Evolutionary conservation across 1,140 invertebrate genomes (phyloP).

Genomic region (Archegozetes longisetosus): DNA sequence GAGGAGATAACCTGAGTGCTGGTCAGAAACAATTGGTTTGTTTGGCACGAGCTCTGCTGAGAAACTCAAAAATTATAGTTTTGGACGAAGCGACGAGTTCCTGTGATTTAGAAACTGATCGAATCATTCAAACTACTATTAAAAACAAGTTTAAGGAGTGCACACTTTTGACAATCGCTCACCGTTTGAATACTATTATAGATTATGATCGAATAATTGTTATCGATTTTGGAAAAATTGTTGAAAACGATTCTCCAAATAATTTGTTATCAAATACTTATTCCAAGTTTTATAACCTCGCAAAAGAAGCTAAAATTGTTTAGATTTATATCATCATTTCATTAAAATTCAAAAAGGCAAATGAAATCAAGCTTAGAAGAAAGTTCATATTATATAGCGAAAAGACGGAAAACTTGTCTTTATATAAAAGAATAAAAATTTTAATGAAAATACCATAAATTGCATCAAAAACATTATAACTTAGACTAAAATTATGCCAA

Average conservation of each 20-base stretch:
- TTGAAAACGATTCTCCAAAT: slow-evolving; percentile 52
- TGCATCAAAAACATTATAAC: too few relatives aligned
- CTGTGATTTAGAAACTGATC: slow-evolving; percentile 28
- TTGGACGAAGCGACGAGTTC: slow-evolving; percentile 53
- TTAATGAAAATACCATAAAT: too few relatives aligned
- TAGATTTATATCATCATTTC: slow-evolving; percentile 10
- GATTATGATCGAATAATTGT: slow-evolving; percentile 41
- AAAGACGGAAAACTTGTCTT: too few relatives aligned
- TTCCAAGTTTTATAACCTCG: not conserved
- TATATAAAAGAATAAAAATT: too few relatives aligned
- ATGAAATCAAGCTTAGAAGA: too few relatives aligned
- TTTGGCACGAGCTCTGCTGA: slow-evolving; percentile 62
- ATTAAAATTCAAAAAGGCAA: too few relatives aligned
- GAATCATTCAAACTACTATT: slow-evolving; percentile 30
- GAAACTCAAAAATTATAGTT: slow-evolving; percentile 72
- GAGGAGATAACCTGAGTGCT: slow-evolving; percentile 24
- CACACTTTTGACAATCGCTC: slow-evolving; percentile 33
- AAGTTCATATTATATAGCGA: too few relatives aligned
- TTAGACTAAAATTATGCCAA: too few relatives aligned
- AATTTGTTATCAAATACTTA: slow-evolving; percentile 33
- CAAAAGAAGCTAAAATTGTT: not conserved
- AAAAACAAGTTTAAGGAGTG: slow-evolving; percentile 27
- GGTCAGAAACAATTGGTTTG: slow-evolving; percentile 61
- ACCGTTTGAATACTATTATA: slow-evolving; percentile 31
- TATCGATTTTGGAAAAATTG: slow-evolving; percentile 50